Conservation (phyloP, 2,888 invertebrate genomes). For the Phrixothrix hirtus region DNA sequence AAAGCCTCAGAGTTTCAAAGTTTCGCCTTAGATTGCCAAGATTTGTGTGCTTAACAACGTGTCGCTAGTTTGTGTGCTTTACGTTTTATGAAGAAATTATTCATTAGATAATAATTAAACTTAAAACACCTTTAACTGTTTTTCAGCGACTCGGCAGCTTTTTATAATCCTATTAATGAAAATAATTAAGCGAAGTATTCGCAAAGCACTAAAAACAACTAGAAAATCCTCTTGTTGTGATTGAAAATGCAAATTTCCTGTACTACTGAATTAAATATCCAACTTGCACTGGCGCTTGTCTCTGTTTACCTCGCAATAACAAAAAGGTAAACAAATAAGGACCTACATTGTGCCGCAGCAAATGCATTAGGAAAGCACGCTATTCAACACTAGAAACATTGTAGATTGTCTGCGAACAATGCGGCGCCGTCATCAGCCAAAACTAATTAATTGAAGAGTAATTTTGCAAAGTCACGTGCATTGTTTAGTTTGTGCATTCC, state of each 20-base stretch:
- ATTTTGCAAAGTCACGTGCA: constrained; percentile 38
- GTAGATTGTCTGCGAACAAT: constrained; percentile 31
- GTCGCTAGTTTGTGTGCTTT: constrained; percentile 15
- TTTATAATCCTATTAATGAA: constrained; percentile 7
- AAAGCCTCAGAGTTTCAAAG: constrained; percentile 32
- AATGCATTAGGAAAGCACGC: constrained; percentile 14
- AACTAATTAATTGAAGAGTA: constrained; percentile 38
- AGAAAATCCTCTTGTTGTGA: constrained; percentile 21
- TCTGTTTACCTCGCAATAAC: constrained; percentile 8
- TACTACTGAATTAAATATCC: constrained; percentile 11
- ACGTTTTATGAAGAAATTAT: constrained; percentile 16
- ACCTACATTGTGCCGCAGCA: constrained; percentile 6
- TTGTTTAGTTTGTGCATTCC: constrained; percentile 33
- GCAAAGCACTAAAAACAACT: constrained; percentile 7
- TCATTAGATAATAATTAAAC: constrained; percentile 12
- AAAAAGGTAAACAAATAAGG: constrained; percentile 19
- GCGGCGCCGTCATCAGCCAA: constrained; percentile 26
- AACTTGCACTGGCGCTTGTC: constrained; percentile 9
- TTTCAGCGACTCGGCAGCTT: neutral
- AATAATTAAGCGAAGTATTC: constrained; percentile 18
- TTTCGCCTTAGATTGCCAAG: constrained; percentile 23
- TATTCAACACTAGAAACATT: constrained; percentile 24
- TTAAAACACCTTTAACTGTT: neutral
- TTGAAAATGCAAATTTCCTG: constrained; percentile 26
- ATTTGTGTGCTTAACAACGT: constrained; percentile 23